Conservation (phyloP, 2,113 vertebrate genomes). For the Periophthalmus modestus region DNA sequence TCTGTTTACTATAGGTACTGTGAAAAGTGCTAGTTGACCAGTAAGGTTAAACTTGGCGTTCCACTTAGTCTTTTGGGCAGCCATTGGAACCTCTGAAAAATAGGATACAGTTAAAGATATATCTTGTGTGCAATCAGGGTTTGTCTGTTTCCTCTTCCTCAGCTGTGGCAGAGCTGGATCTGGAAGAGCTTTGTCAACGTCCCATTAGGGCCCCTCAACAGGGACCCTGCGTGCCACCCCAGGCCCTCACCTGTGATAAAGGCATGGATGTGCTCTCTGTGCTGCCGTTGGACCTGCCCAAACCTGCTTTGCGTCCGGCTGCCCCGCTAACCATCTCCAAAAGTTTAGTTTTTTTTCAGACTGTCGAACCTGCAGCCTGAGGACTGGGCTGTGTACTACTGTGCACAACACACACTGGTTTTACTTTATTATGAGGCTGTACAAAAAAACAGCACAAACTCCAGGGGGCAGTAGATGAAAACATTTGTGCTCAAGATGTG, state of each 20-base stretch:
- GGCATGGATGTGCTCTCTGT: too few species aligned
- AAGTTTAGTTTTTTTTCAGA: background rate
- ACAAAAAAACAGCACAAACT: background rate
- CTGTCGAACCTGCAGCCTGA: conserved; percentile 30
- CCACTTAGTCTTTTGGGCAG: background rate
- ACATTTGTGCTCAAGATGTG: too few species aligned
- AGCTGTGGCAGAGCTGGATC: too few species aligned
- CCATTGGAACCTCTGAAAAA: background rate
- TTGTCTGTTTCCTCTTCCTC: too few species aligned
- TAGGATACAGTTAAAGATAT: too few species aligned
- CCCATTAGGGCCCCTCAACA: too few species aligned
- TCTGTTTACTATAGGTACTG: background rate
- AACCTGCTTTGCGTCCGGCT: too few species aligned
- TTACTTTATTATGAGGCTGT: background rate
- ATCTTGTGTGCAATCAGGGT: too few species aligned
- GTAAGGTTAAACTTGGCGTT: background rate
- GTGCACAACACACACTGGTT: background rate
- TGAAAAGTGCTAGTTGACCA: background rate
- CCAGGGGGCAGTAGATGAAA: background rate
- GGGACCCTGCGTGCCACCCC: too few species aligned
- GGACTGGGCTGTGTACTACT: conserved; percentile 20
- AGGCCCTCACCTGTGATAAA: too few species aligned
- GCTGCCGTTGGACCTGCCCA: too few species aligned
- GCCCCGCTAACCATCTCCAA: background rate
- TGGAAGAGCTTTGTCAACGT: too few species aligned